Evolutionary conservation across 2,888 invertebrate species (phyloP).

Genomic region (Tolmerus cingulatus): DNA sequence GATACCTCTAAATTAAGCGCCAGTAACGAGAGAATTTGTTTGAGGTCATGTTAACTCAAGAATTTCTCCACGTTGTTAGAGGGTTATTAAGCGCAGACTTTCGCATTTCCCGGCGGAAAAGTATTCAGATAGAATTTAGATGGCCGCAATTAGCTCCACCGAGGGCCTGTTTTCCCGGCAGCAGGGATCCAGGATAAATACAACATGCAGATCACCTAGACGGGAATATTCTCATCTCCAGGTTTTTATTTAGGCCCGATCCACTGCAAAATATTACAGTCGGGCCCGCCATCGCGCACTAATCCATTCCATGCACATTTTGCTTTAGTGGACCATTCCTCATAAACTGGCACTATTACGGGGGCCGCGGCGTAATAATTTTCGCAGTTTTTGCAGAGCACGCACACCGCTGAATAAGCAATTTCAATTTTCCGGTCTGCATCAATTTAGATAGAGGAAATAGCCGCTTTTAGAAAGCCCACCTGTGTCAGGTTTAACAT

Average conservation of each 20-base stretch:
- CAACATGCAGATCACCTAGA: not conserved
- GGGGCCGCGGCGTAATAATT: not conserved
- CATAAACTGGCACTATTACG: not conserved
- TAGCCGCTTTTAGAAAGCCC: not conserved
- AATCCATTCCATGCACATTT: not conserved
- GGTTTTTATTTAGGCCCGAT: not conserved
- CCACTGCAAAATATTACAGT: not conserved
- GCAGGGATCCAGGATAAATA: not conserved
- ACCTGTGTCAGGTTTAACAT: not conserved
- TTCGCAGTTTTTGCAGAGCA: not conserved
- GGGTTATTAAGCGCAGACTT: not conserved
- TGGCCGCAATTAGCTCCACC: not conserved
- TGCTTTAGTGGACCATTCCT: not conserved
- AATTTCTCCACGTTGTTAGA: not conserved
- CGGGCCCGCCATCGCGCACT: not conserved
- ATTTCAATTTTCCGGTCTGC: not conserved
- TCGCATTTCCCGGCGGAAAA: not conserved
- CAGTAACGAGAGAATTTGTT: constrained; percentile 11
- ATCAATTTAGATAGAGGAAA: not conserved
- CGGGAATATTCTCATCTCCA: not conserved
- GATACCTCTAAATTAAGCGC: constrained; percentile 1
- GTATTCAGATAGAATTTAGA: not conserved
- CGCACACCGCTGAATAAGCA: not conserved
- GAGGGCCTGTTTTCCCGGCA: not conserved
- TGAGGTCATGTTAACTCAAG: constrained; percentile 13